Evolutionary conservation across 2,113 vertebrate species (phyloP), one percentile per base, ranked within the genome.

Genomic region (Miniopterus natalensis): DNA sequence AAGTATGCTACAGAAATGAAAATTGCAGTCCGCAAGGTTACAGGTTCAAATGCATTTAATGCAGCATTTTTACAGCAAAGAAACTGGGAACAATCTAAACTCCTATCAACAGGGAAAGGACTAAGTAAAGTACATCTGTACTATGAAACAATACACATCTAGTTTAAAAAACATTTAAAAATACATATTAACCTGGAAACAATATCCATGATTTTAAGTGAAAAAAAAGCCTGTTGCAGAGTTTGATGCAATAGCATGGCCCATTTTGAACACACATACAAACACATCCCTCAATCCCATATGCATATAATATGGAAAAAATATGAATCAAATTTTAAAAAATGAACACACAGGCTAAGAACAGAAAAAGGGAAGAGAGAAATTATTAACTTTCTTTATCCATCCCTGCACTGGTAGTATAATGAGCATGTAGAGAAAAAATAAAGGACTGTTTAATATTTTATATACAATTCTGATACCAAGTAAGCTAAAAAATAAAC

Each of bases 401-500:
- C 7, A 95, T 81, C 15, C 40, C 71, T 80, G n/a, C 12, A 73
- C 23, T 68, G 36, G 61, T 15, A 57, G n/a, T 79, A 31, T 49
- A 74, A 42, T 75, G 23, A 84, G 6, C 11, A 95, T 29, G 25
- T 89, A 27, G 11, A 88, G 11, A 68, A 80, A 74, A 85, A 75
- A 85, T 65, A 77, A 96, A 74, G 17, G 42, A 27, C 20, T 42
- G 1, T 71, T 14, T 74, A 86, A 55, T 83, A 70, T 81, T 90
- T 51, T 92, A 61, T 42, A 71, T 78, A 31, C 25, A 92, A 89
- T 91, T 93, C 7, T 90, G 71, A 93, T 68, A 78, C 2, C 61
- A 90, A 96, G n/a, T 59, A 75, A 66, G 8, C 83, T 79, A 51
- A 90, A 79, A 42, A 89, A 83, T 27, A 83, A 93, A 79, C n/a